A percentile compares a stretch with the other conserved stretches of the same genome.
These are phyloP conservation scores for Nomada lathburiana DNA, from an alignment of 2,888 invertebrate genomes.

Conservation along the genomic window DNA sequence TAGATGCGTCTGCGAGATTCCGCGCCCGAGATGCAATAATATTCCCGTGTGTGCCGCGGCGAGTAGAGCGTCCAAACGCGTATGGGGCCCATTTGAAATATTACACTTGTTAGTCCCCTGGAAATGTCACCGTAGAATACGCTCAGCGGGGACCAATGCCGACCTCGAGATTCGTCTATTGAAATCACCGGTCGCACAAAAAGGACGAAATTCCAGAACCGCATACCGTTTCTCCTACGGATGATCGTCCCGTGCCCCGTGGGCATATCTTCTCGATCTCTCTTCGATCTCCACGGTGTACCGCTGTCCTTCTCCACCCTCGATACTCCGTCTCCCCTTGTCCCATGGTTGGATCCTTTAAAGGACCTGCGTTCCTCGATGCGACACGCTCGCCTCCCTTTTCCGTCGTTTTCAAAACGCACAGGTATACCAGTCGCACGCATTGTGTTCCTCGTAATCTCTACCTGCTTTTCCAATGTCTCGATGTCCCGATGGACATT, in stretches of 20 bases:
- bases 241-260: conserved; percentile 60
- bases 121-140: conserved; percentile 74
- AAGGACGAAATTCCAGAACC: conserved; percentile 74
- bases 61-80: conserved; percentile 8
- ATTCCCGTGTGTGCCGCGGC: conserved; percentile 20
- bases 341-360: conserved; percentile 47
- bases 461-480: conserved; percentile 68
- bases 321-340: conserved; percentile 40
- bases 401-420: conserved; percentile 49
- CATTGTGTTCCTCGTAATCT: conserved; percentile 69
- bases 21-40: conserved; percentile 35
- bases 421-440: conserved; percentile 37
- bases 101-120: conserved; percentile 62
- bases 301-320: conserved; percentile 31
- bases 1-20: conserved; percentile 35
- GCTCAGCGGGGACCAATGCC: conserved; percentile 75
- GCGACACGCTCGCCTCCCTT: neutral
- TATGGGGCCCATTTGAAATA: conserved; percentile 67
- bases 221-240: conserved; percentile 72
- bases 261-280: conserved; percentile 64
- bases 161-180: conserved; percentile 73
- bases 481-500: conserved; percentile 57
- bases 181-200: conserved; percentile 69
- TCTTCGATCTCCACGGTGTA: conserved; percentile 13
- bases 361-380: conserved; percentile 43